These are phyloP conservation scores for Pomatostomus ruficeps DNA, from an alignment of 2,113 vertebrate species.

Conservation along the genomic window DNA sequence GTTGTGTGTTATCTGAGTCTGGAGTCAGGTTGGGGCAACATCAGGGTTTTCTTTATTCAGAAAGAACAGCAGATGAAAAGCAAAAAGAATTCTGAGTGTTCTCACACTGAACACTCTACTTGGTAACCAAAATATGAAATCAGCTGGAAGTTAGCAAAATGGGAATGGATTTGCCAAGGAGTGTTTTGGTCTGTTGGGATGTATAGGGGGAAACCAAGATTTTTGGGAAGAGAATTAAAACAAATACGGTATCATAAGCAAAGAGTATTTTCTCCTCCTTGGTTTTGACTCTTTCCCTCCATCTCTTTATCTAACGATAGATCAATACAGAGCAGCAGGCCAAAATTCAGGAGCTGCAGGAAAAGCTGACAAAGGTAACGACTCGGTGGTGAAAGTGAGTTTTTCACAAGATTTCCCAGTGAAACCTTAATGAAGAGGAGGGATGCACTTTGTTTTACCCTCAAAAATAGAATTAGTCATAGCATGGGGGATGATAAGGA, in stretches of 20 bases:
- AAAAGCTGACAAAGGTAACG: slow-evolving; percentile 91
- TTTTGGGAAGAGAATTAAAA: background rate
- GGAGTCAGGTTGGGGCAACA: background rate
- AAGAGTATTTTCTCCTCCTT: background rate
- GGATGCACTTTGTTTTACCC: slow-evolving; percentile 12
- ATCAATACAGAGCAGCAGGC: slow-evolving; percentile 89
- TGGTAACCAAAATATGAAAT: background rate
- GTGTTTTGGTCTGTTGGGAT: background rate
- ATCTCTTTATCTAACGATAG: slow-evolving; percentile 65
- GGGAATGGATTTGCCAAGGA: background rate
- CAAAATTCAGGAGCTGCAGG: slow-evolving; percentile 93
- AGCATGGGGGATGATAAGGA: slow-evolving; percentile 25
- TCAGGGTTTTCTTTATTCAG: background rate
- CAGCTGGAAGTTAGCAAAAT: background rate
- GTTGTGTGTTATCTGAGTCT: background rate
- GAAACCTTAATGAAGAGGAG: slow-evolving; percentile 31
- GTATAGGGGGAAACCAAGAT: background rate
- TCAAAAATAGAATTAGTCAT: slow-evolving; percentile 62
- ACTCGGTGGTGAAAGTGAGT: background rate
- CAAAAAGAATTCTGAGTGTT: background rate
- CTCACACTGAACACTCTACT: background rate
- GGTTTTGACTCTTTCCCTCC: background rate
- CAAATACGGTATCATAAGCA: background rate
- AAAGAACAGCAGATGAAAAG: background rate
- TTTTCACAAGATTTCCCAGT: background rate